Base-by-base conservation (phyloP, 2,797 vertebrate species). In the Acipenser oxyrinchus region DNA sequence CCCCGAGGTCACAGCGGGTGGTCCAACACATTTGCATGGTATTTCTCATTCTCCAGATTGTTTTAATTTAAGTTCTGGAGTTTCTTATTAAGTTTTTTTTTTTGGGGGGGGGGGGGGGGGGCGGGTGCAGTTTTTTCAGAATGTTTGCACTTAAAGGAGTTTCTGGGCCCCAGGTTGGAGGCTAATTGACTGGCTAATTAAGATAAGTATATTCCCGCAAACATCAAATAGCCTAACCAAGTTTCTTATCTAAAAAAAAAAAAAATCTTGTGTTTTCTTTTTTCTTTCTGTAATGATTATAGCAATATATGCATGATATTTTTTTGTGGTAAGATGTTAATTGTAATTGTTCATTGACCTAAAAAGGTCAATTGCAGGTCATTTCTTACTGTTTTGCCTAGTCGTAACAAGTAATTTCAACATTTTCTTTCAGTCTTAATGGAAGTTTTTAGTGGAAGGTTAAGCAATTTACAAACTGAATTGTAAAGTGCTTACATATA, bases 301-400 rank as follows among this genome's bases (percentile, higher is more conserved):
- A 66, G 60, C 58, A 23, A 65, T 50, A 58, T 60, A n/a, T 55
- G 1, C n/a, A 10, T 55, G 53, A 77, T 87, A 86, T 55, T 23
- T 23, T 80, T 75, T 83, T 82, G 79, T 82, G 71, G 73, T 74
- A 73, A 88, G 79, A 78, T 79, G 78, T 79, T 78, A 82, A 78
- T 84, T 85, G 84, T 82, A 84, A 80, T 74, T 76, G 76, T 82
- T 87, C 83, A 82, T 84, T 84, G 84, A 82, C 61, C 72, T 78
- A 82, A 80, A 88, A 83, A 83, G 83, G 87, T 87, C 81, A 83
- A 72, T 75, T 77, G 74, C 80, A 79, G 85, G 84, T 78, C 75
- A 70, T 62, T 65, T 51, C 78, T 70, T 69, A 69, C 78, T 84
- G 82, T 87, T 78, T 82, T 80, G 77, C 61, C 76, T 76, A 84